These are phyloP conservation scores for Todus mexicanus DNA, from an alignment of 2,797 vertebrate species.

Conservation along the genomic window DNA sequence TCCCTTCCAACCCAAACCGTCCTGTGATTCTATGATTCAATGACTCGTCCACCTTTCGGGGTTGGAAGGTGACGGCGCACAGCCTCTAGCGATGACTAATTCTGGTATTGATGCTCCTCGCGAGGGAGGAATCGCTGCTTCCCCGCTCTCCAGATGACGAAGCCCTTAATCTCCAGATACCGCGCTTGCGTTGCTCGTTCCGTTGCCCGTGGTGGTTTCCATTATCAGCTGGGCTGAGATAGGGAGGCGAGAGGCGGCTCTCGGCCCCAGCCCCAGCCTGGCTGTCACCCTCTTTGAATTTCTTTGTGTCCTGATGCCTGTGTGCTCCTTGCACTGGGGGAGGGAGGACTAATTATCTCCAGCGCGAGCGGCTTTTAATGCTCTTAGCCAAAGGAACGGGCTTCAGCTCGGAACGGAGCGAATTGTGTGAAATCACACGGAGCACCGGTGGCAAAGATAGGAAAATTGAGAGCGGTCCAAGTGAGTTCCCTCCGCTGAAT, in stretches of 20 bases:
- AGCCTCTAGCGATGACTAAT: neutral
- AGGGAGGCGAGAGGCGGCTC: neutral
- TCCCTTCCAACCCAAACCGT: too few species aligned
- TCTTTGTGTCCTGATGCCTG: constrained; percentile 15
- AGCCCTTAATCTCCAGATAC: neutral
- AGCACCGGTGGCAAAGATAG: neutral
- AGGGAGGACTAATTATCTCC: constrained; percentile 3
- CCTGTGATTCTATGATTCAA: too few species aligned
- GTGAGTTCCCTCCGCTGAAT: neutral
- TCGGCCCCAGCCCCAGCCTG: neutral
- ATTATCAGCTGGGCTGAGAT: neutral
- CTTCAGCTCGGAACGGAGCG: neutral
- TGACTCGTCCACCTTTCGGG: neutral
- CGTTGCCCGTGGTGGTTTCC: neutral
- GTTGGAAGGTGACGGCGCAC: neutral
- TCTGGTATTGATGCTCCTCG: neutral
- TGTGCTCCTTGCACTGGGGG: neutral
- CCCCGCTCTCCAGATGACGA: neutral
- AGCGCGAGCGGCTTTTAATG: constrained; percentile 1
- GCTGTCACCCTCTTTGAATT: neutral
- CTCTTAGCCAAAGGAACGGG: neutral
- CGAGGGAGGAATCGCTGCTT: neutral
- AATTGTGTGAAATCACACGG: neutral
- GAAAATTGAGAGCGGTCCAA: neutral
- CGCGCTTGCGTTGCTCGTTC: neutral